Base-by-base conservation (phyloP, 2,888 invertebrate species). In the Chironomus tentans region DNA sequence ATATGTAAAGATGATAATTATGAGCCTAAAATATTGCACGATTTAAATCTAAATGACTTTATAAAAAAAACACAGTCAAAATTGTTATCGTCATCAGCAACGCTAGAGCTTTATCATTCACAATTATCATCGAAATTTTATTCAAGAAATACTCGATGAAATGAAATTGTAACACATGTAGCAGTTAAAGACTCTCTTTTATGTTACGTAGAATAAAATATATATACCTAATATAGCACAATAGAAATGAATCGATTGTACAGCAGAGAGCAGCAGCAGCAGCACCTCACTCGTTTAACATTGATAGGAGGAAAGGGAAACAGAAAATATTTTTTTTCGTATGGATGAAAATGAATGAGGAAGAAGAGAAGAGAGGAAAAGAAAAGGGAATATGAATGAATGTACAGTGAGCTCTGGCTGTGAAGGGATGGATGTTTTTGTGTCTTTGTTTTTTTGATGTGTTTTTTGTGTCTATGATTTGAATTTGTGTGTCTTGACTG, bases 151-250 rank as follows among this genome's bases (percentile, higher is more conserved):
- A 10, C 4, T 38, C 38, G 10, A 38, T 7, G 10, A 65, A 65
- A 65, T 24, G 24, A 65, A 24, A 24, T 65, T 65, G 65, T 65
- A 65, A 65, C 65, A 65, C 65, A 65, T 65, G 65, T 3, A 65
- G 65, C 65, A 65, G 38, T 38, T 38, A 38, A 38, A 38, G 38
- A 38, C 38, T 38, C 38, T 38, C 38, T 38, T 38, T 38, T 38
- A 21, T 65, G 7, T 12, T n/a, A n/a, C n/a, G n/a, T n/a, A n/a
- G n/a, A n/a, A n/a, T n/a, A n/a, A n/a, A n/a, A 65, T 22, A 28
- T 38, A 1, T 38, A 38, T 38, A 38, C 38, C 38, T 38, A 38
- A n/a, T 38, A 13, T 65, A 24, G 5, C 65, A 65, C n/a, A 24
- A 65, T 22, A 65, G 21, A 65, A 65, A 65, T 21, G 65, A 65